Percentiles rank a stretch among this genome's conserved stretches.
phyloP scores from a whole-genome alignment of 2,888 invertebrate genomes.

The Caenorhabditis becei region DNA sequence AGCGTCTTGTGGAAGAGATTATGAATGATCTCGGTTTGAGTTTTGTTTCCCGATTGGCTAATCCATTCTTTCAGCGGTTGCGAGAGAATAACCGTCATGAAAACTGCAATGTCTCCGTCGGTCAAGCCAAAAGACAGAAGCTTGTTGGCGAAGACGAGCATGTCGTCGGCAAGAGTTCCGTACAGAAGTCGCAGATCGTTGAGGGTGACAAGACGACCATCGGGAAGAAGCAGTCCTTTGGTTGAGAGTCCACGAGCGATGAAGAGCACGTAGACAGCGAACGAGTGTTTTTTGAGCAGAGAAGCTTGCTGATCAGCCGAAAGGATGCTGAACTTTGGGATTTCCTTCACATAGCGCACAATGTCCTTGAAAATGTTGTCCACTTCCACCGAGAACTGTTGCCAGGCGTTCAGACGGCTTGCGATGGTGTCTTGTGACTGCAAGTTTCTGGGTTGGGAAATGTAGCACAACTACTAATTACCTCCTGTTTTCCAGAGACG shows the following conservation, averaged over 20 bases:
- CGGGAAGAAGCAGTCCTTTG: slow-evolving; percentile 47
- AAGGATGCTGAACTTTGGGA: slow-evolving; percentile 45
- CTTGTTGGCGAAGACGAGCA: slow-evolving; percentile 24
- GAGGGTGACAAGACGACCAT: slow-evolving; percentile 34
- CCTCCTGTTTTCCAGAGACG: not conserved
- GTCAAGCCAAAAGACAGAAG: slow-evolving; percentile 21
- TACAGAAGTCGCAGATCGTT: slow-evolving; percentile 29
- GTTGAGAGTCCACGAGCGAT: slow-evolving; percentile 41
- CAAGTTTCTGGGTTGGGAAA: too few species aligned
- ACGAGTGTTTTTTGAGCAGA: slow-evolving; percentile 50
- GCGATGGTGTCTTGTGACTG: not conserved
- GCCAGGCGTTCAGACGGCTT: slow-evolving; percentile 54
- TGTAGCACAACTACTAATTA: too few species aligned
- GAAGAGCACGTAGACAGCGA: slow-evolving; percentile 51
- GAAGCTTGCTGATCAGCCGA: slow-evolving; percentile 44
- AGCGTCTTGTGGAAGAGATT: not conserved
- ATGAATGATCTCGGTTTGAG: not conserved
- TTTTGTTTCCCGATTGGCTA: not conserved
- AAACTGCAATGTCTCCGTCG: slow-evolving; percentile 51
- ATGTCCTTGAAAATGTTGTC: slow-evolving; percentile 24
- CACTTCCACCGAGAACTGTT: slow-evolving; percentile 31
- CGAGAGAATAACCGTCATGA: slow-evolving; percentile 41
- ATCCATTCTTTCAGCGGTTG: slow-evolving; percentile 15
- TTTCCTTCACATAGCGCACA: slow-evolving; percentile 51
- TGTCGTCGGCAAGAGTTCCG: slow-evolving; percentile 38